Conservation (phyloP, 2,888 invertebrate species). For the Dynastes hyllus region DNA sequence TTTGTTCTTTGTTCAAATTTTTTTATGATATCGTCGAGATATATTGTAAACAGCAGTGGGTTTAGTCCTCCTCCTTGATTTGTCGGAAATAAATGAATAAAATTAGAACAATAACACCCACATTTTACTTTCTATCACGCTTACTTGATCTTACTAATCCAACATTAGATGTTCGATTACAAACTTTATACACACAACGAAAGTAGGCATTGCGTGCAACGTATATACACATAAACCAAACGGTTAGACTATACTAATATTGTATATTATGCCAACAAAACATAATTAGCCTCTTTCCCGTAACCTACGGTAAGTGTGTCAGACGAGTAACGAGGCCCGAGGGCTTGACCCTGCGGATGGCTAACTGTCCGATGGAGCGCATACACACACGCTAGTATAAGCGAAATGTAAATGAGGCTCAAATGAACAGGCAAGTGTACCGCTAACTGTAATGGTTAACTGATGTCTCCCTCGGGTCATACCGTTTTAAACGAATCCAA, state of each 20-base stretch:
- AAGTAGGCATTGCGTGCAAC: conserved; percentile 6
- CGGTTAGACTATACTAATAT: conserved; percentile 53
- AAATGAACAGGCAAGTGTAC: conserved; percentile 61
- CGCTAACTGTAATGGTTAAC: conserved; percentile 61
- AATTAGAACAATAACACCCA: background rate
- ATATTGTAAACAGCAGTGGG: no score
- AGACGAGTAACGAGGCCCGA: conserved; percentile 57
- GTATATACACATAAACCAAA: conserved; percentile 48
- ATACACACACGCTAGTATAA: conserved; percentile 43
- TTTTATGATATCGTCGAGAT: no score
- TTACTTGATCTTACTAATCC: background rate
- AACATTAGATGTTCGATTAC: background rate
- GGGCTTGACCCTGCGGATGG: conserved; percentile 56
- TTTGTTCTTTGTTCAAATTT: no score
- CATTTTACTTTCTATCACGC: conserved; percentile 41
- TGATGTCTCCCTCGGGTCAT: conserved; percentile 52
- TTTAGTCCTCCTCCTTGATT: no score
- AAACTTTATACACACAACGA: background rate
- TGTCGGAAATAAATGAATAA: background rate
- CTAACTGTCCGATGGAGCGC: conserved; percentile 47
- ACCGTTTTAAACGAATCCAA: conserved; percentile 46
- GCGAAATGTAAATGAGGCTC: conserved; percentile 60
- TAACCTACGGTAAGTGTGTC: conserved; percentile 59
- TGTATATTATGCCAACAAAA: conserved; percentile 56
- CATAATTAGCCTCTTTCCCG: conserved; percentile 60